These are phyloP conservation scores for Ophiodon elongatus DNA, from an alignment of 2,113 vertebrate species.

Conservation along the genomic window DNA sequence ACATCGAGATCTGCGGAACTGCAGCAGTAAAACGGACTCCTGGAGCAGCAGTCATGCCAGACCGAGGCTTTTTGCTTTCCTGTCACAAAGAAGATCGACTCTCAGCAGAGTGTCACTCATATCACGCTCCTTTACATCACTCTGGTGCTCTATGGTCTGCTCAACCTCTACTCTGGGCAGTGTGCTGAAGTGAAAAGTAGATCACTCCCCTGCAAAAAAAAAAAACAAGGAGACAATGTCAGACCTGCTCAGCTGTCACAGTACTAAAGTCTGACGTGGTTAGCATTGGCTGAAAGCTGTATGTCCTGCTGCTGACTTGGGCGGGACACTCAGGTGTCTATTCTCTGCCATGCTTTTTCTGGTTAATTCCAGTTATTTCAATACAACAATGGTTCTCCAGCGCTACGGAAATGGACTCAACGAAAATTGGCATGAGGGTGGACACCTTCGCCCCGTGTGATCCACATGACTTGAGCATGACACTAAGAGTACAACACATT, in stretches of 20 bases:
- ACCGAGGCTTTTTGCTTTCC: constrained; percentile 18
- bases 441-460: background rate
- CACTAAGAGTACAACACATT: constrained; percentile 26
- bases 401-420: constrained; percentile 11
- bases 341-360: background rate
- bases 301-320: constrained; percentile 7
- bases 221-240: constrained; percentile 11
- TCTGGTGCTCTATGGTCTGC: constrained; percentile 56
- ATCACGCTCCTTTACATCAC: constrained; percentile 33
- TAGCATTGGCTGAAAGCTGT: background rate
- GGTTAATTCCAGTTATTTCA: constrained; percentile 26
- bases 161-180: constrained; percentile 27
- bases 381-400: constrained; percentile 7
- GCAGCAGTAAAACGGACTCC: constrained; percentile 33
- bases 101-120: constrained; percentile 27
- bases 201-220: constrained; percentile 27
- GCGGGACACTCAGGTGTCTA: background rate
- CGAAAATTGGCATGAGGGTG: background rate
- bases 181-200: constrained; percentile 31
- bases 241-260: constrained; percentile 10
- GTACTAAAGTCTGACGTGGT: constrained; percentile 31
- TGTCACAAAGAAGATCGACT: constrained; percentile 40
- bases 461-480: constrained; percentile 19
- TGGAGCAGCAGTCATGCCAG: constrained; percentile 32
- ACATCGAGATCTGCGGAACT: constrained; percentile 17